phyloP scores from a whole-genome alignment of 2,113 vertebrate species.

The Chloebia gouldiae region DNA sequence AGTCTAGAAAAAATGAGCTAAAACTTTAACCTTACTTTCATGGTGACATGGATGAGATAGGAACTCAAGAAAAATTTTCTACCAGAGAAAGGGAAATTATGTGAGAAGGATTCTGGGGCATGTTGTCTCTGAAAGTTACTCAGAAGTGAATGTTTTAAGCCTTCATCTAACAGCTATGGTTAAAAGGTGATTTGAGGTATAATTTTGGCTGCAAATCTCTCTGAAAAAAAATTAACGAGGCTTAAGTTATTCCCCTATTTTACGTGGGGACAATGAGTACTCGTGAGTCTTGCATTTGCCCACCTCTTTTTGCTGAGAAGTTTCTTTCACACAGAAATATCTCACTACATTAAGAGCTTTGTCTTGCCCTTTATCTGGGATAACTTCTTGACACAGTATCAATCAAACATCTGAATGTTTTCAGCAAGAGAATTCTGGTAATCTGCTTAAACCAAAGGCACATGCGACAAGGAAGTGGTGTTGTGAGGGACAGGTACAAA shows the following conservation, averaged over 20 bases:
- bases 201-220: not conserved
- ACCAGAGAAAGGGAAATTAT: not conserved
- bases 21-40: not conserved
- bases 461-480: fast-evolving
- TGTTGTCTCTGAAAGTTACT: not conserved
- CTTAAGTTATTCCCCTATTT: not conserved
- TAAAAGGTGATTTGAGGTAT: not conserved
- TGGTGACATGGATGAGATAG: not conserved
- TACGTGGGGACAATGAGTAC: not conserved
- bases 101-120: not conserved
- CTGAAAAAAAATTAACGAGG: not conserved
- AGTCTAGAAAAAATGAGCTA: not conserved
- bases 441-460: not conserved
- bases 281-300: not conserved
- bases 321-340: not conserved
- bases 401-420: not conserved
- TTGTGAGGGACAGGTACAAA: not conserved
- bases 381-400: not conserved
- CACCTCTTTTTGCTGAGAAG: not conserved
- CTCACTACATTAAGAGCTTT: not conserved
- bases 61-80: not conserved
- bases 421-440: not conserved
- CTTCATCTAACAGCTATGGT: not conserved
- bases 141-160: not conserved
- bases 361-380: not conserved